phyloP scores from a whole-genome alignment of 2,113 vertebrate genomes.

The Chiloscyllium plagiosum region DNA sequence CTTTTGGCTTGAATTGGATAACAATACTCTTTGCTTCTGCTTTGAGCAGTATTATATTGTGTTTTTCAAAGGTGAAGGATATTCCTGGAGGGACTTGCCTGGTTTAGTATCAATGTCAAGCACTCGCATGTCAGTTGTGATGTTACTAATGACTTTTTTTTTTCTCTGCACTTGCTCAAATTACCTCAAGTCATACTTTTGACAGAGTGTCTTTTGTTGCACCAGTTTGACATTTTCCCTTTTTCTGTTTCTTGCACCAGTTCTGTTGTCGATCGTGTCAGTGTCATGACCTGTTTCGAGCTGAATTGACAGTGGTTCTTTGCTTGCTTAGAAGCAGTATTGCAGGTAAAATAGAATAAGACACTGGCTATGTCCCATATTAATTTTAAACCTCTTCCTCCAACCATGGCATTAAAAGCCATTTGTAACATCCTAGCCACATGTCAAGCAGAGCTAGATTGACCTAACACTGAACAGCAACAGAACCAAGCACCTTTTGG shows the following conservation, averaged over 20 bases:
- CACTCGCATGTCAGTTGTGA: not conserved
- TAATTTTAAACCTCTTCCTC: not conserved
- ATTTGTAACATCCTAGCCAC: not conserved
- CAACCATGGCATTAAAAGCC: not conserved
- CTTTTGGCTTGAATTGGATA: not conserved
- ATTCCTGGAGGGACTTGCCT: not conserved
- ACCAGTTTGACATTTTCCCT: not conserved
- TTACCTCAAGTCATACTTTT: not conserved
- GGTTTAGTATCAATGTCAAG: not conserved
- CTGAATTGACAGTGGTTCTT: not conserved
- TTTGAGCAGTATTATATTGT: not conserved
- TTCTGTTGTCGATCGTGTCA: not conserved
- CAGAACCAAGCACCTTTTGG: not conserved
- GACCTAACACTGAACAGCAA: not conserved
- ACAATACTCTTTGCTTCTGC: not conserved
- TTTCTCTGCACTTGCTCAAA: not conserved
- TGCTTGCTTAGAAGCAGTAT: not conserved
- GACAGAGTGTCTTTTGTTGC: not conserved
- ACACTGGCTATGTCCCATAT: not conserved
- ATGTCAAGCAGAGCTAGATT: not conserved
- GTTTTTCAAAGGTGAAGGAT: not conserved
- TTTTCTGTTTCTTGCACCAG: not conserved
- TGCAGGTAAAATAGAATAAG: not conserved
- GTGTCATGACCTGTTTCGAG: not conserved
- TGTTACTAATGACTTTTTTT: not conserved